Base-by-base conservation (phyloP, 1,140 invertebrate genomes). In the Drosophila nasuta region DNA sequence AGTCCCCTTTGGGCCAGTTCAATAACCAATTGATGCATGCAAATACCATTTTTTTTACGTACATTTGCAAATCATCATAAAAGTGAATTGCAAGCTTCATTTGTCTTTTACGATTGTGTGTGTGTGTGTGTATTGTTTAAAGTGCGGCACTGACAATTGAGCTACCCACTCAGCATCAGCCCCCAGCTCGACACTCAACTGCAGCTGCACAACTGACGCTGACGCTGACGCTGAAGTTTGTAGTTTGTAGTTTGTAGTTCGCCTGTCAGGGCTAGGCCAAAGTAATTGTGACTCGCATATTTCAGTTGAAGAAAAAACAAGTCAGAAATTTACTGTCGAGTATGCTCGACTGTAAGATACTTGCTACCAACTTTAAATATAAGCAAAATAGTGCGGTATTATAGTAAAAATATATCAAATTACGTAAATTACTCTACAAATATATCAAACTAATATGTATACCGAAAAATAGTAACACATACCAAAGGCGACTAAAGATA, bases 11-110 rank as follows among this genome's bases (percentile, higher is more conserved):
- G 38, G 30, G 54, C 33, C 54, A 62, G 82, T 86, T 86, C 82
- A 86, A 86, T 82, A 86, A 86, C 82, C 82, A 86, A 73, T 74
- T 86, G 82, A 88, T 87, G 79, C 80, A 66, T 82, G 78, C 77
- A 62, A 46, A 54, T 73, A 65, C 57, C 68, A 72, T 66, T 49
- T 66, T 72, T 20, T 51, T 45, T 10, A 38, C 30, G 52, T n/a
- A 38, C 30, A 41, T 45, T 43, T 67, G 45, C 75, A 79, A 86
- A 87, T 74, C 69, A 85, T 75, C 82, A 88, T 88, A 88, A 86
- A 82, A 88, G 82, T 86, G 82, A 88, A 71, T 66, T 76, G 78
- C 64, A 75, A 64, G 69, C 70, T 83, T 48, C 75, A 82, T 79
- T 82, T 72, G 67, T 60, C 11, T 58, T 51, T 67, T 30, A 17